phyloP scores from a whole-genome alignment of 2,113 vertebrate species.

The Peromyscus maniculatus region DNA sequence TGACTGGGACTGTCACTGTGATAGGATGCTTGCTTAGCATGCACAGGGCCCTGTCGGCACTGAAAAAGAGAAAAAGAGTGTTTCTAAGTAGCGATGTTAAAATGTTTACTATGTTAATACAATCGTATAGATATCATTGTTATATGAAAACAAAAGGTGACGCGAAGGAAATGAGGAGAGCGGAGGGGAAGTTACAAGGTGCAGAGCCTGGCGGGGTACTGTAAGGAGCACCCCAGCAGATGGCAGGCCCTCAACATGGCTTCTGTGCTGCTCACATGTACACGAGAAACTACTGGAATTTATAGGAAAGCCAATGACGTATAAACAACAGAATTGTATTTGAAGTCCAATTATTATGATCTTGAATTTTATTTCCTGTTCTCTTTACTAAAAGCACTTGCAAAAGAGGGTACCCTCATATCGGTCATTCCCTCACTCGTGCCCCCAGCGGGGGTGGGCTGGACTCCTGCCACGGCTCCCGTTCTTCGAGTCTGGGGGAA shows the following conservation, averaged over 20 bases:
- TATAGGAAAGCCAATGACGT: background rate
- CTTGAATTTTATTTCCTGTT: background rate
- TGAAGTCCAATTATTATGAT: slow-evolving; percentile 4
- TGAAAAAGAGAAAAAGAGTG: background rate
- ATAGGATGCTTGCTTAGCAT: too few relatives aligned
- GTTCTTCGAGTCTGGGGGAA: background rate
- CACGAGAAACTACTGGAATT: background rate
- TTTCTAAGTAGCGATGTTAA: background rate
- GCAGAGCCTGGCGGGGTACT: background rate
- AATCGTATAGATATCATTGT: background rate
- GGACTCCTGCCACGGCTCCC: background rate
- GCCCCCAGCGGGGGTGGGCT: background rate
- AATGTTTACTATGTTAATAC: background rate
- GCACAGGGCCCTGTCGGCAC: background rate
- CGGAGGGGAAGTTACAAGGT: background rate
- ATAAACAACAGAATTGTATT: background rate
- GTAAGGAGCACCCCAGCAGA: background rate
- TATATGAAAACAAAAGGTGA: background rate
- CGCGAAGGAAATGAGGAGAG: background rate
- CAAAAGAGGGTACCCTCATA: background rate
- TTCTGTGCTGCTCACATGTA: background rate
- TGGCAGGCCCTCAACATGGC: background rate
- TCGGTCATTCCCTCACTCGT: background rate
- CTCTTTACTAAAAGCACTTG: background rate
- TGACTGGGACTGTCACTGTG: background rate